Percentiles rank a stretch among this genome's conserved stretches.
These are phyloP conservation scores for Xestia xanthographa DNA, from an alignment of 2,888 invertebrate species.

Conservation along the genomic window DNA sequence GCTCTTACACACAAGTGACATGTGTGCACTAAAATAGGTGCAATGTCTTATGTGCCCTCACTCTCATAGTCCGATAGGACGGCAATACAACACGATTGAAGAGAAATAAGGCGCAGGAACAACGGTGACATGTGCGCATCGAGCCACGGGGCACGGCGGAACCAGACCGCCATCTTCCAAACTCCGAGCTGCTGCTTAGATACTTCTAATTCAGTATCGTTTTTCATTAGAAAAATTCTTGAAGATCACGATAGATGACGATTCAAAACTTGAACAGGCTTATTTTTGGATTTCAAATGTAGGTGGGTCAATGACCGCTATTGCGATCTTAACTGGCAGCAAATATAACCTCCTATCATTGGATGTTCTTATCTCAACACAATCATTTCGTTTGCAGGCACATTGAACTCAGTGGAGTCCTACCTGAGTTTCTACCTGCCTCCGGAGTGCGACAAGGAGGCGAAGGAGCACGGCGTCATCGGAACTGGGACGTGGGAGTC, in stretches of 20 bases:
- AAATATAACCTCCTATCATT: not conserved
- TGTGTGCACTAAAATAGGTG: not conserved
- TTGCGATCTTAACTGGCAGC: too few species aligned
- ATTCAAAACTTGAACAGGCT: too few species aligned
- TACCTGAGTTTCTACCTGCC: slow-evolving; percentile 88
- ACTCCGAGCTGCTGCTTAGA: not conserved
- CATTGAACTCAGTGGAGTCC: slow-evolving; percentile 94
- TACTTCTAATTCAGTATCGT: too few species aligned
- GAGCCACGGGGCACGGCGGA: too few species aligned
- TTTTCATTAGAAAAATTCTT: too few species aligned
- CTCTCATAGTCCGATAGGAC: not conserved
- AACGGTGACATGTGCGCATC: too few species aligned
- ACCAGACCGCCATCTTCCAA: not conserved
- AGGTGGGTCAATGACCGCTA: too few species aligned
- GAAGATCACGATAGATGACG: too few species aligned
- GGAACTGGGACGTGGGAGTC: slow-evolving; percentile 98
- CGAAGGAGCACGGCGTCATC: slow-evolving; percentile 82
- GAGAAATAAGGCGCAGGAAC: not conserved
- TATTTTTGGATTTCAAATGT: too few species aligned
- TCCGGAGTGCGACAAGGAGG: slow-evolving; percentile 70
- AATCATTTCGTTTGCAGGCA: slow-evolving; percentile 83
- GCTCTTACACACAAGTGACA: too few species aligned
- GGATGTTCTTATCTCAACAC: not conserved
- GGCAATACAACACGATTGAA: not conserved
- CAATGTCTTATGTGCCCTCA: not conserved